Evolutionary conservation across 2,888 invertebrate species (phyloP), one percentile per base, ranked within the genome.

Genomic region (Drosophila picticornis): DNA sequence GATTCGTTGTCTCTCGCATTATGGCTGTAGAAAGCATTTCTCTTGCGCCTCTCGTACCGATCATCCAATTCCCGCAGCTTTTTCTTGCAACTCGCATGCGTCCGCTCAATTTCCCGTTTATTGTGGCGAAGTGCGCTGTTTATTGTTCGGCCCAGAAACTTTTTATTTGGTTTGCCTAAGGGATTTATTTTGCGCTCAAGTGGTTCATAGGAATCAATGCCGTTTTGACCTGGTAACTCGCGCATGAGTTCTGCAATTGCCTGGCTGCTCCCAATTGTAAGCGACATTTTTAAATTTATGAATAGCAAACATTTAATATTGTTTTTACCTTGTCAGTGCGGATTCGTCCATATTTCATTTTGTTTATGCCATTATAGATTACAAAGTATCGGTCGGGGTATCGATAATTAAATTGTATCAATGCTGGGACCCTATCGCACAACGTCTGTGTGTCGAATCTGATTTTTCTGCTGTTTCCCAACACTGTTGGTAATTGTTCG

Each of bases 151-250:
- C 90, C 91, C 0, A 92, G 69, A 56, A 92, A 92, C 5, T 83
- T 84, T 75, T 91, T 92, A 56, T 92, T 92, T 27, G 92, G 83
- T 63, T 75, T 91, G 1, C 90, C 89, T 31, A 92, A 58, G 0
- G 92, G 91, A 81, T 92, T 92, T 34, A 88, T 81, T 74, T 91
- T 91, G 16, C 92, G 85, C 40, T 91, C 92, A 6, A 76, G 81
- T 4, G 55, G 63, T 4, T 67, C 19, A 29, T 11, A 16, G 16
- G n/a, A 19, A 13, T 27, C 25, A 43, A 69, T 25, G 25, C 57
- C 36, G 31, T 68, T 62, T 22, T 76, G 71, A 10, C 57, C 34
- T 13, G 78, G 63, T 62, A 91, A 75, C n/a, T 85, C 91, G 2
- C 76, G 80, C 73, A 92, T 80, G 0, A 92, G 80, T 72, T 92